A percentile compares a stretch with the other conserved stretches of the same genome.
Conservation (phyloP, 2,113 vertebrate genomes). For the Heliornis fulica region DNA sequence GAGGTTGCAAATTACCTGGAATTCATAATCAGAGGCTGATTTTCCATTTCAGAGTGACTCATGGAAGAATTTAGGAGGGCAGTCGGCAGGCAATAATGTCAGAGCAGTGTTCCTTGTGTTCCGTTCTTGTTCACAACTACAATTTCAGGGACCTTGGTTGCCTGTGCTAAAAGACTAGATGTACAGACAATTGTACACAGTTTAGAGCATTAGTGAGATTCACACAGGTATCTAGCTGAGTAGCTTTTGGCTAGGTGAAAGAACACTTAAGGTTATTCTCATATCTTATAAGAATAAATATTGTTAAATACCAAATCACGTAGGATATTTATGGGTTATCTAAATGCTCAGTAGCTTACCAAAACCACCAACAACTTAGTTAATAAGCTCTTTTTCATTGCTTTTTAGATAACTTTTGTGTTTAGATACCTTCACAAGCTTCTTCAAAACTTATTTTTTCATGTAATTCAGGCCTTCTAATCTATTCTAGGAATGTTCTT, state of each 20-base stretch:
- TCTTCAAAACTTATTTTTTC: neutral
- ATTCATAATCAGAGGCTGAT: neutral
- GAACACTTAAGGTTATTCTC: neutral
- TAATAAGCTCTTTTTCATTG: neutral
- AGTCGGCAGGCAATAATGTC: neutral
- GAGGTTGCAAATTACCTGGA: neutral
- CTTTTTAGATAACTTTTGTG: neutral
- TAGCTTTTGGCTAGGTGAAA: neutral
- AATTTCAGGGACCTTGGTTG: neutral
- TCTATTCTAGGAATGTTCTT: neutral
- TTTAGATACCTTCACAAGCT: neutral
- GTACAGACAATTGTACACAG: neutral
- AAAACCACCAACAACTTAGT: neutral
- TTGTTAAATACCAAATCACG: neutral
- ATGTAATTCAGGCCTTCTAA: neutral
- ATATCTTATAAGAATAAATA: neutral
- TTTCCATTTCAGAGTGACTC: neutral
- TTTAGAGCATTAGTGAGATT: neutral
- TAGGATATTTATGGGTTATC: neutral
- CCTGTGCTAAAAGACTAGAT: neutral
- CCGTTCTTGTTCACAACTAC: neutral
- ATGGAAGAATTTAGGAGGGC: neutral
- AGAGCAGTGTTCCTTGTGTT: neutral
- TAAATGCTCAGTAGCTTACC: neutral
- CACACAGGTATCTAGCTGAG: neutral